phyloP scores from a whole-genome alignment of 2,113 vertebrate species.

The Rhagologus leucostigma region DNA sequence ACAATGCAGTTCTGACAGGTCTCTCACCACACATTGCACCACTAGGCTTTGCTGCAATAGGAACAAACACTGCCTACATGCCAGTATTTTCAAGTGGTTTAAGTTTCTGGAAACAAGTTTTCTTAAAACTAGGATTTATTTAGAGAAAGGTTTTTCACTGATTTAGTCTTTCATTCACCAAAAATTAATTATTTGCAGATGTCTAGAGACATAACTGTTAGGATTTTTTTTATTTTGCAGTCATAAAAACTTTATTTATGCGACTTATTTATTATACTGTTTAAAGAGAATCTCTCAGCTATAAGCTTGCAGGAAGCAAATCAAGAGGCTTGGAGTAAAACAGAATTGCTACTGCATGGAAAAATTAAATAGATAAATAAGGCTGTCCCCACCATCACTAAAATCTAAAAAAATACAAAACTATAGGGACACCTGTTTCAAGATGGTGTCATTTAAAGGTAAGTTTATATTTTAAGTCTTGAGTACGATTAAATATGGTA shows the following conservation, averaged over 20 bases:
- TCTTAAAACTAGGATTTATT: background rate
- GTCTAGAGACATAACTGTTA: background rate
- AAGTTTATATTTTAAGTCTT: background rate
- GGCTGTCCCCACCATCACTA: background rate
- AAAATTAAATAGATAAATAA: background rate
- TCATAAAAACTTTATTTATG: background rate
- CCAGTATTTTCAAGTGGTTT: background rate
- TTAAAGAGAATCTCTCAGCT: background rate
- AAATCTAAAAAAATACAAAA: background rate
- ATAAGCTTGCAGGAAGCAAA: background rate
- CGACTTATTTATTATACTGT: background rate
- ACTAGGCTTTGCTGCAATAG: background rate
- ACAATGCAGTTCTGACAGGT: background rate
- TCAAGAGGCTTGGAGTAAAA: background rate
- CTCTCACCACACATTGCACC: background rate
- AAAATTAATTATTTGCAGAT: background rate
- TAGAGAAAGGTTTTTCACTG: background rate
- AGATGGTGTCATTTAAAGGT: background rate
- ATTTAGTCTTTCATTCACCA: background rate
- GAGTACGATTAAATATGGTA: background rate
- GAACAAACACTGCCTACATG: background rate
- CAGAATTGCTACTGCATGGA: background rate
- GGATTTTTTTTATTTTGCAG: background rate
- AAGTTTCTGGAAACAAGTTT: background rate
- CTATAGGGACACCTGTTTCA: background rate